Conservation (phyloP, 2,113 vertebrate species). For the Trematomus loennbergii region DNA sequence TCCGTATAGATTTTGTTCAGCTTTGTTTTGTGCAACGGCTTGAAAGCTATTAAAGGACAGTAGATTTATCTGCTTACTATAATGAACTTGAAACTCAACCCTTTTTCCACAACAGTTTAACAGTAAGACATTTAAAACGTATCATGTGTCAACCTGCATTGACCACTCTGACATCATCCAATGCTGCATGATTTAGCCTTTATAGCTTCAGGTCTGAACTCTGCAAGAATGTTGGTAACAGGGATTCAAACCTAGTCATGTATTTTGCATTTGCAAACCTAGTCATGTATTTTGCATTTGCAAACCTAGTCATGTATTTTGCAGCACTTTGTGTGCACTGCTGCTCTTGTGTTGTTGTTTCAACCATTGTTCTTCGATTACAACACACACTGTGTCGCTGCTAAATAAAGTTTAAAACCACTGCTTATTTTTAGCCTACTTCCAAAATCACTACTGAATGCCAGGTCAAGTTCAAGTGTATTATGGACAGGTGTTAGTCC, state of each 20-base stretch:
- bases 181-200: slow-evolving; percentile 41
- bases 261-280: too few species aligned
- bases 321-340: background rate
- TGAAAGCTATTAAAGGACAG: slow-evolving; percentile 45
- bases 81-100: slow-evolving; percentile 31
- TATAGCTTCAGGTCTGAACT: slow-evolving; percentile 37
- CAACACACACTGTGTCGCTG: background rate
- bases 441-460: slow-evolving; percentile 41
- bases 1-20: slow-evolving; percentile 33
- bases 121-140: slow-evolving; percentile 16
- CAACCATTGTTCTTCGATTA: slow-evolving; percentile 22
- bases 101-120: slow-evolving; percentile 26
- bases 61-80: slow-evolving; percentile 33
- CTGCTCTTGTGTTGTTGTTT: background rate
- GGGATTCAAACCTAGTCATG: slow-evolving; percentile 3
- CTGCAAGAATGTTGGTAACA: slow-evolving; percentile 9
- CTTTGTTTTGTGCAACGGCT: slow-evolving; percentile 52
- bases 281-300: slow-evolving; percentile 13
- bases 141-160: slow-evolving; percentile 19
- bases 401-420: slow-evolving; percentile 37
- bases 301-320: slow-evolving; percentile 12
- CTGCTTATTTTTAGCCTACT: slow-evolving; percentile 43
- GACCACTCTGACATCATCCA: slow-evolving; percentile 15
- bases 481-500: slow-evolving; percentile 67
- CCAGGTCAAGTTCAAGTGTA: slow-evolving; percentile 61